Percentiles rank a stretch among this genome's conserved stretches.
phyloP scores from a whole-genome alignment of 2,113 vertebrate species.

The Myanophis thanlyinensis region DNA sequence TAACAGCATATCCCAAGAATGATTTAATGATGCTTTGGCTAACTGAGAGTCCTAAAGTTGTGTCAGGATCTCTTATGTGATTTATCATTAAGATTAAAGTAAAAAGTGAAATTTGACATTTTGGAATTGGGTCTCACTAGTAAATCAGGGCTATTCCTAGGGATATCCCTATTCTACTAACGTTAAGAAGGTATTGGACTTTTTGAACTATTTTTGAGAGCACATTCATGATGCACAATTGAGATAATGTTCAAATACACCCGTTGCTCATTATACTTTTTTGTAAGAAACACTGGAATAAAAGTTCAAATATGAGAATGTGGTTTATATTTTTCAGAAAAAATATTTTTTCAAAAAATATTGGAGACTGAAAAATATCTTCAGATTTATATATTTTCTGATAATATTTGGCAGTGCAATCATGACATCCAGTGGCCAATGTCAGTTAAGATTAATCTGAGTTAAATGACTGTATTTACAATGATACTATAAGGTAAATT shows the following conservation, averaged over 20 bases:
- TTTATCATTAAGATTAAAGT: not conserved
- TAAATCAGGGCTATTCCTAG: no score
- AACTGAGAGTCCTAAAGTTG: not conserved
- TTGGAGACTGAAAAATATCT: not conserved
- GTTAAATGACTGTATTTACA: not conserved
- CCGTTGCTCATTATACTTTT: no score
- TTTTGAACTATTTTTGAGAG: not conserved
- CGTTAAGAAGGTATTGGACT: not conserved
- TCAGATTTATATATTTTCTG: conserved; percentile 10
- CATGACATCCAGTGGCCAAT: conserved; percentile 68
- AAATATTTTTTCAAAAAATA: not conserved
- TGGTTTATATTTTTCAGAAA: not conserved
- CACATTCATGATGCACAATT: not conserved
- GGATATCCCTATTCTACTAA: not conserved
- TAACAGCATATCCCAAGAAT: not conserved
- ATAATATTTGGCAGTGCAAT: conserved; percentile 40
- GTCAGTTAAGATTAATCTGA: conserved; percentile 35
- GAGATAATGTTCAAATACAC: no score
- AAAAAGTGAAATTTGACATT: not conserved
- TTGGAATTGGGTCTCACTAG: not conserved
- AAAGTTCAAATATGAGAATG: not conserved
- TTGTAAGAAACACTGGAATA: not conserved
- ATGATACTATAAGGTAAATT: not conserved
- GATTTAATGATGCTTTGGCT: not conserved
- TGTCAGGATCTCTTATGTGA: not conserved